Conservation (phyloP, 2,113 vertebrate genomes). For the Menidia beryllina region DNA sequence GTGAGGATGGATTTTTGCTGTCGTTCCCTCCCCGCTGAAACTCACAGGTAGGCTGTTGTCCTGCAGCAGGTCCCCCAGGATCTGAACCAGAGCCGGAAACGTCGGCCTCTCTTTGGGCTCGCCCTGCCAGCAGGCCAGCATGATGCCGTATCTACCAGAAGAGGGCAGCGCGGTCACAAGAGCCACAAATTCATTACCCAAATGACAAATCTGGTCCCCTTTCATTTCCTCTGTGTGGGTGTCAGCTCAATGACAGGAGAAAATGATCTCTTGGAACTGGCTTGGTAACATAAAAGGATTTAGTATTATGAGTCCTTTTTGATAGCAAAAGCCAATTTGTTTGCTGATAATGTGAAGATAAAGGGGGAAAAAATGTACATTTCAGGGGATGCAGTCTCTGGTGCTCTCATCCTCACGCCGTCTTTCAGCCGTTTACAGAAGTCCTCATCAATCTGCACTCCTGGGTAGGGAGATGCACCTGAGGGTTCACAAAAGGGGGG, state of each 20-base stretch:
- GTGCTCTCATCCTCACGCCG: slow-evolving; percentile 93
- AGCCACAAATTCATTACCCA: background rate
- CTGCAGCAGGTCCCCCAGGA: slow-evolving; percentile 93
- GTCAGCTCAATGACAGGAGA: background rate
- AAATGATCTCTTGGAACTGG: background rate
- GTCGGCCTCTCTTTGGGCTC: slow-evolving; percentile 93
- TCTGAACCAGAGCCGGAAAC: slow-evolving; percentile 92
- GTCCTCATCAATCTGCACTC: slow-evolving; percentile 97
- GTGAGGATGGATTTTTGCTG: no score
- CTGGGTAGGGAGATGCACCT: slow-evolving; percentile 97
- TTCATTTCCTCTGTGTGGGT: background rate
- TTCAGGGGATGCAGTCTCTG: slow-evolving; percentile 94
- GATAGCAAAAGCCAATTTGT: background rate
- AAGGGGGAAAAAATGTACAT: slow-evolving; percentile 83
- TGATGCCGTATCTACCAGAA: slow-evolving; percentile 90
- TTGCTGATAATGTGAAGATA: background rate
- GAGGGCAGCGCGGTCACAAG: slow-evolving; percentile 60
- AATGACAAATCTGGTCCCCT: background rate
- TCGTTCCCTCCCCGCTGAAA: background rate
- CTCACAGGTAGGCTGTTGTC: slow-evolving; percentile 89
- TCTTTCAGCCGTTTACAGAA: slow-evolving; percentile 95
- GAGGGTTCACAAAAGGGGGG: slow-evolving; percentile 15
- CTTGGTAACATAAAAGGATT: slow-evolving; percentile 7
- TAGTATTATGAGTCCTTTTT: background rate
- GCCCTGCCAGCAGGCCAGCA: slow-evolving; percentile 96